phyloP scores from a whole-genome alignment of 2,113 vertebrate species.

The Catharus bicknelli region DNA sequence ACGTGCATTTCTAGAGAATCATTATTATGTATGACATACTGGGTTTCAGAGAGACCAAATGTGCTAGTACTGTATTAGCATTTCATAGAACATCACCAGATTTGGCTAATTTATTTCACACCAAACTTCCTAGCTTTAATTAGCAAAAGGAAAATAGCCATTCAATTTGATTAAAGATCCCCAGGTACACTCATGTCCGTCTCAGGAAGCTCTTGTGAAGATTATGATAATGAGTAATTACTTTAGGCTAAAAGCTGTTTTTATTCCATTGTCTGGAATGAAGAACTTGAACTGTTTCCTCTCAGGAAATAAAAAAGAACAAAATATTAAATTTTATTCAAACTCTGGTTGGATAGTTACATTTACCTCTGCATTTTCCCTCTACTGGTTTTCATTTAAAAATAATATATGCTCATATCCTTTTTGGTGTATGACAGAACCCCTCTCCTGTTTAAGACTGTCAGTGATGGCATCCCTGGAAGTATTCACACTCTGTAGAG shows the following conservation, averaged over 20 bases:
- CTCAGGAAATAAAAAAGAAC: slow-evolving; percentile 8
- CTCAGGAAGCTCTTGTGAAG: slow-evolving; percentile 63
- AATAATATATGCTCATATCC: background rate
- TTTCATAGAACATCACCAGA: slow-evolving; percentile 25
- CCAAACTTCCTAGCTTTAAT: slow-evolving; percentile 64
- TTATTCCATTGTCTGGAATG: slow-evolving; percentile 41
- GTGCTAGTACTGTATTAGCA: slow-evolving; percentile 33
- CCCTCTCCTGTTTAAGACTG: background rate
- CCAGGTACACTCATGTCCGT: slow-evolving; percentile 52
- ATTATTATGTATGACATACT: background rate
- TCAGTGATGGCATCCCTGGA: background rate
- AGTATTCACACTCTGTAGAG: background rate
- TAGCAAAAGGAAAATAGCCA: slow-evolving; percentile 57
- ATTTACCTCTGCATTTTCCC: background rate
- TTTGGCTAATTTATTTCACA: slow-evolving; percentile 67
- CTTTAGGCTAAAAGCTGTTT: slow-evolving; percentile 49
- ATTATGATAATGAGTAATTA: slow-evolving; percentile 64
- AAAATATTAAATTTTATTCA: background rate
- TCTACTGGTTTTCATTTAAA: background rate
- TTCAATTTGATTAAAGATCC: slow-evolving; percentile 61
- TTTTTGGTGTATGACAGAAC: background rate
- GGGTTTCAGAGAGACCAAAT: slow-evolving; percentile 5
- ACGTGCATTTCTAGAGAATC: background rate
- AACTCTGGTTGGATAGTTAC: background rate
- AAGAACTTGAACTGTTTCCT: background rate